Base-by-base conservation (phyloP, 2,888 invertebrate genomes). In the Bombylius discolor region DNA sequence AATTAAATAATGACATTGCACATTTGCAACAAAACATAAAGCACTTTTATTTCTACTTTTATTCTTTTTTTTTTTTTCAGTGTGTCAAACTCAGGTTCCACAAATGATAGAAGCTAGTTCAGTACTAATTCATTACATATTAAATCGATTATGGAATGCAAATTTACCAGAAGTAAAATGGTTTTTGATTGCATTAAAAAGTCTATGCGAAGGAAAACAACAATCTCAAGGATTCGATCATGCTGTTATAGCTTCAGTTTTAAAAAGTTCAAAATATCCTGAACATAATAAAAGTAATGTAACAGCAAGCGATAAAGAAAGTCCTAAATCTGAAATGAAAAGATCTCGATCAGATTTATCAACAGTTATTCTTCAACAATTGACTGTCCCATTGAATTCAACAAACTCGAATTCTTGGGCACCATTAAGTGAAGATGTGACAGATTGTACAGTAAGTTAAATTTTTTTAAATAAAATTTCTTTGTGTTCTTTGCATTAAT, bases 221-320 rank as follows among this genome's bases (percentile, higher is more conserved):
- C 81, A 83, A 59, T 80, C 89, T 60, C 82, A 84, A 32, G 81
- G 84, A 64, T 80, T 86, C 36, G 94, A 94, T 71, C 81, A 88
- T 68, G 79, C 84, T 52, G 81, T 84, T 45, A 78, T 93, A 62
- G 84, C 87, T 45, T 83, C 87, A 49, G 79, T 86, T 45, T 78
- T 94, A 72, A 92, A 90, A 66, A 81, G 82, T 67, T 81, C 85
- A 39, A 83, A 84, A 68, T 73, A 82, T 63, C 87, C 87, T 8
- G 79, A 77, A 53, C 72, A 75, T 48, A 73, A 71, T 50, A 70
- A 67, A 55, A 76, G 76, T 48, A 74, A 74, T 57, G 72, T 75
- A 13, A 70, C 71, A 60, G 74, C 76, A 67, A 72, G 68, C 57
- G 81, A 82, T 59, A 82, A 80, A 62, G 81, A 79, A 56, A 79